Evolutionary conservation across 2,888 invertebrate species (phyloP), one percentile per base, ranked within the genome.

Genomic region (Orchesellides sinensis): DNA sequence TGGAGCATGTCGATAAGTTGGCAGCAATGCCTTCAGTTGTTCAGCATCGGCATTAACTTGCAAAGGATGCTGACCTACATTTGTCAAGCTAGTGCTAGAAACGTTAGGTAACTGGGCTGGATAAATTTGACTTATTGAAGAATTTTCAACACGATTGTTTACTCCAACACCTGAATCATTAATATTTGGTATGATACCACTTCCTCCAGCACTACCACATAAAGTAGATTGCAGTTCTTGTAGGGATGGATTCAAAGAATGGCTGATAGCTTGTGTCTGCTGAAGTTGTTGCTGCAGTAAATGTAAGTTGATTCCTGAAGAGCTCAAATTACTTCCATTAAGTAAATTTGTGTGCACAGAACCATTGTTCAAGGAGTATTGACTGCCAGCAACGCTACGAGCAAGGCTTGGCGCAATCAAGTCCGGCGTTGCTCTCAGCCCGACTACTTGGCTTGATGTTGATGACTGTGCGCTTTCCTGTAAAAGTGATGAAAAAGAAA

Each of bases 1-100:
- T 0, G 98, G 98, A 0, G 97, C 96, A 0, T 96, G 96, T 1
- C 98, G 93, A 90, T 96, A 96, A 0, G 94, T 94, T 0, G 96
- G 96, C n/a, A 96, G 90, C 85, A 96, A 92, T 17, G 95, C 69
- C 21, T 84, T 73, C 32, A 79, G 19, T 25, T 84, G 82, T 6
- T 68, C 68, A 27, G 54, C 21, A 49, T 52, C 73, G 2, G 21
- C 66, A 8, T 32, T 59, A 52, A 54, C n/a, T 32, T 79, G 79
- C 4, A 79, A 25, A 12, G 79, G 79, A 0, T 52, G 35, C 5
- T 61, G 32, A 19, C 78, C 70, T 52, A 70, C 21, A 25, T 32
- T 70, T 19, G 65, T 47, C 25, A 69, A 56, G 54, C 59, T 78
- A 27, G 49, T 69, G 14, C 40, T 65, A 21, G 65, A 10, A 59